Conservation (phyloP, 2,888 invertebrate species). For the Mythimna impura region DNA sequence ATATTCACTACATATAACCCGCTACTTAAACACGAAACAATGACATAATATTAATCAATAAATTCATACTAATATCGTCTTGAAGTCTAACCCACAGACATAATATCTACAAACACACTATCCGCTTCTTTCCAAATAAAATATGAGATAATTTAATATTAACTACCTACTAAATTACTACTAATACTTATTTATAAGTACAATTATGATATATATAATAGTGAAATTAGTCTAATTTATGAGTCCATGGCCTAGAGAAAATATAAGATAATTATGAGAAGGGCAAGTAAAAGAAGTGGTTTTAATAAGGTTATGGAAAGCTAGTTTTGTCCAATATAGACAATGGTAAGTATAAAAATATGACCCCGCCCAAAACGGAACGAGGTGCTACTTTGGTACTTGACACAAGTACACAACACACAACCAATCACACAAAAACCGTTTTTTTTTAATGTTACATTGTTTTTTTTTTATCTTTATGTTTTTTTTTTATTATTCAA, state of each 20-base stretch:
- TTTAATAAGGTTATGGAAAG: conserved; percentile 10
- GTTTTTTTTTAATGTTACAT: no score
- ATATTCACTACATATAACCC: conserved; percentile 48
- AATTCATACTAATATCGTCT: conserved; percentile 65
- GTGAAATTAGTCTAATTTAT: conserved; percentile 39
- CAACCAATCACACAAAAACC: no score
- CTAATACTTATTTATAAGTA: conserved; percentile 59
- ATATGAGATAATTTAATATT: conserved; percentile 57
- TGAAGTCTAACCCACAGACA: conserved; percentile 60
- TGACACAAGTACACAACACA: no score
- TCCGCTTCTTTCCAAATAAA: conserved; percentile 47
- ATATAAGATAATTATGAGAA: neutral
- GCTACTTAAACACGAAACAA: conserved; percentile 49
- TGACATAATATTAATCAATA: conserved; percentile 43
- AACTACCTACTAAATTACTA: conserved; percentile 40
- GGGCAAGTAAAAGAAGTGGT: conserved; percentile 12
- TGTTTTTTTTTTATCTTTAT: no score
- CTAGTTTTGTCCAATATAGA: conserved; percentile 25
- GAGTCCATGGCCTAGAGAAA: conserved; percentile 31
- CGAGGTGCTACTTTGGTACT: conserved; percentile 15
- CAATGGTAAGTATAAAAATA: conserved; percentile 49
- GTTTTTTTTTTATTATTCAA: no score
- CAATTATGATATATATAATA: conserved; percentile 46
- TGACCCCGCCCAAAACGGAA: conserved; percentile 29
- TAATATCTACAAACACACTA: conserved; percentile 58